Evolutionary conservation across 2,888 invertebrate species (phyloP).

Genomic region (Philonicus albiceps): DNA sequence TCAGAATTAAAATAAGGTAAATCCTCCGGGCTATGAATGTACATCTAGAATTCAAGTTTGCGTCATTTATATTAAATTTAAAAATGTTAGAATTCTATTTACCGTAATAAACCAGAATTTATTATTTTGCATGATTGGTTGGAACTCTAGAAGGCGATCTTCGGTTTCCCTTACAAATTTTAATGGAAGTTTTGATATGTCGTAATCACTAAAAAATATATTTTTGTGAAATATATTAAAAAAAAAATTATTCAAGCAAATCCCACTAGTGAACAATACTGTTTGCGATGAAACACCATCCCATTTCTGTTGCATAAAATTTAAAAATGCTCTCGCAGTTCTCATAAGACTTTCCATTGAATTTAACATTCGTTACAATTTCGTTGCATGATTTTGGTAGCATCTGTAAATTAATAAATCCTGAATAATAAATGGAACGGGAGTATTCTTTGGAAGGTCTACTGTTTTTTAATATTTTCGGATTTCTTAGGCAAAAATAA

Average conservation of each 20-base stretch:
- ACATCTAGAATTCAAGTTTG: conserved; percentile 51
- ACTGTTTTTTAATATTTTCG: too few relatives aligned
- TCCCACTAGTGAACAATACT: conserved; percentile 55
- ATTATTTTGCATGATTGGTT: conserved; percentile 44
- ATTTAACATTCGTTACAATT: conserved; percentile 51
- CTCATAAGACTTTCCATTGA: conserved; percentile 44
- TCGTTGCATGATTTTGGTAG: conserved; percentile 51
- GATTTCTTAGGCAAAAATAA: too few relatives aligned
- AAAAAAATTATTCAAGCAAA: not conserved
- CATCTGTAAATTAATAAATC: conserved; percentile 49
- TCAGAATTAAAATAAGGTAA: conserved; percentile 54
- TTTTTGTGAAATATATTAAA: not conserved
- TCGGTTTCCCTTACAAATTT: conserved; percentile 52
- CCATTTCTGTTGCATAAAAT: conserved; percentile 55
- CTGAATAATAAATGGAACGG: not conserved
- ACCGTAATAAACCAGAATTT: conserved; percentile 54
- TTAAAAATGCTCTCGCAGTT: conserved; percentile 54
- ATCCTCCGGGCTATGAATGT: conserved; percentile 57
- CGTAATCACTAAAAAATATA: conserved; percentile 48
- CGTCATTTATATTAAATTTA: not conserved
- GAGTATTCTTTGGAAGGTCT: too few relatives aligned
- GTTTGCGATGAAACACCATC: conserved; percentile 55
- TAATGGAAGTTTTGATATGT: conserved; percentile 51
- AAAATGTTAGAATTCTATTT: not conserved
- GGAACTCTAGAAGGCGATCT: conserved; percentile 50